A percentile compares a stretch with the other conserved stretches of the same genome.
Conservation (phyloP, 2,113 vertebrate genomes). For the Marmota flaviventris region DNA sequence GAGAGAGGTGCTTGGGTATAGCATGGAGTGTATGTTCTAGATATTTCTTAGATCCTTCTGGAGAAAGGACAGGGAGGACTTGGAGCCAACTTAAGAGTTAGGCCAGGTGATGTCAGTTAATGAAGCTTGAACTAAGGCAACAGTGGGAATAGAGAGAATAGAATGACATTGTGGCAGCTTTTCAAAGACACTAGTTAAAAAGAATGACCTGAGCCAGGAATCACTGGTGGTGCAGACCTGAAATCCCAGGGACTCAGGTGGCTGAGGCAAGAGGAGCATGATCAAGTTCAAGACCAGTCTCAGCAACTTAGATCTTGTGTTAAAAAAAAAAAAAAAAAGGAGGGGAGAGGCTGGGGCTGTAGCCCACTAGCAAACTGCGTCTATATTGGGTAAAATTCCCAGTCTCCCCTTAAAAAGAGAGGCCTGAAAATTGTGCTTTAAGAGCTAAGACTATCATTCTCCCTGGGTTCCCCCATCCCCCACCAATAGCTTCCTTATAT, state of each 20-base stretch:
- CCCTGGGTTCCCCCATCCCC: too few relatives aligned
- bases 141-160: background rate
- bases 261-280: background rate
- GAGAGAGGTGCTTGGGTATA: background rate
- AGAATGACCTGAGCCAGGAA: background rate
- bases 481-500: background rate
- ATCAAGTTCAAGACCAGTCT: background rate
- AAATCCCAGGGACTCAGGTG: background rate
- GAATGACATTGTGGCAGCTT: background rate
- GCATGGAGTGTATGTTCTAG: background rate
- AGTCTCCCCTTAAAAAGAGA: background rate
- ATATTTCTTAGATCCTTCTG: background rate
- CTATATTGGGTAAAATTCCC: too few relatives aligned
- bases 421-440: background rate
- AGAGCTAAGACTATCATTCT: background rate
- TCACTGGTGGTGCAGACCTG: background rate
- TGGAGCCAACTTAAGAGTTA: background rate
- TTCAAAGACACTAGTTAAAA: background rate
- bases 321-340: too few relatives aligned
- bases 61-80: background rate
- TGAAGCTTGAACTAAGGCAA: background rate
- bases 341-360: too few relatives aligned
- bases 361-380: too few relatives aligned
- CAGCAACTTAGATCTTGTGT: background rate
- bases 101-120: background rate